Evolutionary conservation across 2,113 vertebrate species (phyloP).

Genomic region (Petrocephalus microphthalmus): DNA sequence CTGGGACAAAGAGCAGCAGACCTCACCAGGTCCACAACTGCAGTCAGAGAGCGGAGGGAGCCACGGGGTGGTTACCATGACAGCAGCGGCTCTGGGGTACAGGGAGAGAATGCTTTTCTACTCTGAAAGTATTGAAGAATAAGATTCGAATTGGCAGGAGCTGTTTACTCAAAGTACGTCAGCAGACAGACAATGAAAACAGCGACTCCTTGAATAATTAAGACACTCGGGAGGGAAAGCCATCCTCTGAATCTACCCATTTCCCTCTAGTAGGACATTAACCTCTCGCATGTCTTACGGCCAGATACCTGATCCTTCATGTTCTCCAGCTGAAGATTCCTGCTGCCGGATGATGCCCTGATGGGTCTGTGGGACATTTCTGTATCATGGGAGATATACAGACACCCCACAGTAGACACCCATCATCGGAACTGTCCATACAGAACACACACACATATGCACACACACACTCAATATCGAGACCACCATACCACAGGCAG

Average conservation of each 20-base stretch:
- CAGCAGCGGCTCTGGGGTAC: conserved; percentile 21
- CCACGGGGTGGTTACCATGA: not conserved
- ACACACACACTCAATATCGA: not conserved
- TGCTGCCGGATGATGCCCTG: conserved; percentile 12
- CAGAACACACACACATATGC: not conserved
- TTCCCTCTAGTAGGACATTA: not conserved
- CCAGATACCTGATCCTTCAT: conserved; percentile 6
- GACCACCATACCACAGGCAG: not conserved
- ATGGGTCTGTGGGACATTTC: not conserved
- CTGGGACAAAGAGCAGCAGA: not conserved
- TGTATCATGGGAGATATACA: not conserved
- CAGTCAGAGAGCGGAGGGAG: conserved; percentile 8
- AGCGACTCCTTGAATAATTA: not conserved
- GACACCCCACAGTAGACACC: conserved; percentile 22
- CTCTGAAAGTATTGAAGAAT: conserved; percentile 34
- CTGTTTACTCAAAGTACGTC: conserved; percentile 27
- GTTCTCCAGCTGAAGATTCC: conserved; percentile 5
- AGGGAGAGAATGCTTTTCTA: conserved; percentile 31
- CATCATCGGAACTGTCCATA: conserved; percentile 13
- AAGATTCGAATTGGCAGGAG: conserved; percentile 38
- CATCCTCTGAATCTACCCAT: not conserved
- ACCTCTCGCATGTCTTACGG: conserved; percentile 19
- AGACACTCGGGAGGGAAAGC: not conserved
- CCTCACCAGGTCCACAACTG: conserved; percentile 28
- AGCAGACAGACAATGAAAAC: conserved; percentile 29